Evolutionary conservation across 2,113 vertebrate species (phyloP).

Genomic region (Triplophysa siluroides): DNA sequence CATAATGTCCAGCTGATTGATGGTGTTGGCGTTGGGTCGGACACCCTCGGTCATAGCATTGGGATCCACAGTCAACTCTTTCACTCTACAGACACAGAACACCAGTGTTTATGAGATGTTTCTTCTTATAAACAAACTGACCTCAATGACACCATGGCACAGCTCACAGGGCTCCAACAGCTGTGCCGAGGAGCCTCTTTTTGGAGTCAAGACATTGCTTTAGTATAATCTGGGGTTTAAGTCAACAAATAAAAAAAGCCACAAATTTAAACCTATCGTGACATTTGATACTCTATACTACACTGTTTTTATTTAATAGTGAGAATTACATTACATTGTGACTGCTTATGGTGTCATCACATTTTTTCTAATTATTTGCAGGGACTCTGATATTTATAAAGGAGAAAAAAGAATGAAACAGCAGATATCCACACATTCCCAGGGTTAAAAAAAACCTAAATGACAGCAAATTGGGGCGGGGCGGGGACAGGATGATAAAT

Average conservation of each 20-base stretch:
- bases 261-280: not conserved
- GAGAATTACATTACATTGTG: not conserved
- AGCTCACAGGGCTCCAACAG: slow-evolving; percentile 1
- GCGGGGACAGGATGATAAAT: slow-evolving; percentile 1
- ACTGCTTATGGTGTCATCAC: slow-evolving; percentile 45
- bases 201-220: not conserved
- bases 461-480: slow-evolving; percentile 26
- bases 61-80: slow-evolving; percentile 91
- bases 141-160: slow-evolving; percentile 32
- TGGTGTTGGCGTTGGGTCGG: slow-evolving; percentile 80
- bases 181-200: not conserved
- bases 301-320: not conserved
- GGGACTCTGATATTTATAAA: not conserved
- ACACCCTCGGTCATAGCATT: slow-evolving; percentile 81
- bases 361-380: slow-evolving; percentile 4
- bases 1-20: slow-evolving; percentile 88
- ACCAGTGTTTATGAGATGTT: slow-evolving; percentile 6
- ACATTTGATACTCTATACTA: not conserved
- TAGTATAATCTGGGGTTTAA: not conserved
- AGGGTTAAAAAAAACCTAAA: slow-evolving; percentile 40
- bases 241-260: not conserved
- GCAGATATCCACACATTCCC: slow-evolving; percentile 36
- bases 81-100: slow-evolving; percentile 79
- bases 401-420: slow-evolving; percentile 23
- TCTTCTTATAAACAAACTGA: not conserved